Percentiles rank a stretch among this genome's conserved stretches.
Conservation (phyloP, 2,113 vertebrate genomes). For the Hucho hucho region DNA sequence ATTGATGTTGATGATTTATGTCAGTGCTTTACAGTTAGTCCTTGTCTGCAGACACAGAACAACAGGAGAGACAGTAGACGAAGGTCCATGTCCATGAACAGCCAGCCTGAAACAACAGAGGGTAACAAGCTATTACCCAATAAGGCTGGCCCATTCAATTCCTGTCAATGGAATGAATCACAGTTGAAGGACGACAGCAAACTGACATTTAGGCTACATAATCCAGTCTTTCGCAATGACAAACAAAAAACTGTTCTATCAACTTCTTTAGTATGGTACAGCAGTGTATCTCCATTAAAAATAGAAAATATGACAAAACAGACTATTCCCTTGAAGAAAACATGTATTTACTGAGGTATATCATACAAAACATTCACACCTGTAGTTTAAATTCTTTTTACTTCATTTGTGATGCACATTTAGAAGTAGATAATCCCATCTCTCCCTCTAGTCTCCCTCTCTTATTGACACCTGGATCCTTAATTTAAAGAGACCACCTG, state of each 20-base stretch:
- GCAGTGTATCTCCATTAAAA: background rate
- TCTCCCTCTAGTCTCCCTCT: background rate
- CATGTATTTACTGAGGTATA: too few relatives aligned
- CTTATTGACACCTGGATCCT: background rate
- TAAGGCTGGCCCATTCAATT: background rate
- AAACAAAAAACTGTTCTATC: background rate
- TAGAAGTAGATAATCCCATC: background rate
- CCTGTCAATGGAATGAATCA: background rate
- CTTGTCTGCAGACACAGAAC: conserved; percentile 66
- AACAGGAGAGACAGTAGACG: conserved; percentile 71
- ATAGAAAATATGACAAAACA: background rate
- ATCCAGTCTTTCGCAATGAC: background rate
- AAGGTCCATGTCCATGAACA: conserved; percentile 68
- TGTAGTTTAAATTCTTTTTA: conserved; percentile 4
- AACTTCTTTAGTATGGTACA: background rate
- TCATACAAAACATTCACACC: conserved; percentile 18
- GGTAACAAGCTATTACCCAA: conserved; percentile 16
- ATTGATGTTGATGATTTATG: background rate
- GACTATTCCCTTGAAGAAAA: background rate
- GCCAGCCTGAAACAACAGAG: conserved; percentile 55
- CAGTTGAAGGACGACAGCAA: background rate
- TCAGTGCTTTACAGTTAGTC: conserved; percentile 64
- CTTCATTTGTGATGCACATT: too few relatives aligned
- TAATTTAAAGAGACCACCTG: background rate
- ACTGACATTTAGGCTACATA: too few relatives aligned